Evolutionary conservation across 2,888 invertebrate genomes (phyloP).

Genomic region (Andrena marginata): DNA sequence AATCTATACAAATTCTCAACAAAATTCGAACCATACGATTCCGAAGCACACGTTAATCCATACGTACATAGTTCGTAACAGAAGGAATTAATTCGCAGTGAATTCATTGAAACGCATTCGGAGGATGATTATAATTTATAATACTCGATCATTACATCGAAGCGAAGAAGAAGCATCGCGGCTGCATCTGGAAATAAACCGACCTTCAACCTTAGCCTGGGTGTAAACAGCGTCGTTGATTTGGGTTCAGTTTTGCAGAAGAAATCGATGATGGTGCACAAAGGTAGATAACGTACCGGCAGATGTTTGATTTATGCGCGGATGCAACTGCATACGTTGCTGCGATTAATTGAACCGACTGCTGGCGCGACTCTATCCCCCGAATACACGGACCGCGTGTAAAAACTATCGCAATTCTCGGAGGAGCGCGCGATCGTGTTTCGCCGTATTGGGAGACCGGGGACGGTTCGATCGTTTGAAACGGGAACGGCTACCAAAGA

Average conservation of each 20-base stretch:
- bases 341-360: background rate
- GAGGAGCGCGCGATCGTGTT: background rate
- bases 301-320: conserved; percentile 19
- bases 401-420: background rate
- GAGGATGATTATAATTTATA: background rate
- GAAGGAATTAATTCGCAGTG: background rate
- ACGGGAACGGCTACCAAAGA: background rate
- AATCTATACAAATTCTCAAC: too few relatives aligned
- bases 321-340: background rate
- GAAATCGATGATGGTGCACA: conserved; percentile 50
- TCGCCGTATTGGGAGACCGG: background rate
- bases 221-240: conserved; percentile 60
- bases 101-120: background rate
- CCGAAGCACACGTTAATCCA: too few relatives aligned
- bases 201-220: conserved; percentile 67
- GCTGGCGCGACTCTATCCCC: background rate
- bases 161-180: conserved; percentile 4
- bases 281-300: conserved; percentile 13
- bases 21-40: too few relatives aligned
- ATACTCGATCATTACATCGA: conserved; percentile 13
- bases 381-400: background rate
- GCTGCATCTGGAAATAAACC: conserved; percentile 59
- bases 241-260: conserved; percentile 48
- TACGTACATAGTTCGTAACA: too few relatives aligned
- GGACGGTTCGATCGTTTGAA: conserved; percentile 4